phyloP scores from a whole-genome alignment of 2,113 vertebrate species.

The Atrichornis clamosus region DNA sequence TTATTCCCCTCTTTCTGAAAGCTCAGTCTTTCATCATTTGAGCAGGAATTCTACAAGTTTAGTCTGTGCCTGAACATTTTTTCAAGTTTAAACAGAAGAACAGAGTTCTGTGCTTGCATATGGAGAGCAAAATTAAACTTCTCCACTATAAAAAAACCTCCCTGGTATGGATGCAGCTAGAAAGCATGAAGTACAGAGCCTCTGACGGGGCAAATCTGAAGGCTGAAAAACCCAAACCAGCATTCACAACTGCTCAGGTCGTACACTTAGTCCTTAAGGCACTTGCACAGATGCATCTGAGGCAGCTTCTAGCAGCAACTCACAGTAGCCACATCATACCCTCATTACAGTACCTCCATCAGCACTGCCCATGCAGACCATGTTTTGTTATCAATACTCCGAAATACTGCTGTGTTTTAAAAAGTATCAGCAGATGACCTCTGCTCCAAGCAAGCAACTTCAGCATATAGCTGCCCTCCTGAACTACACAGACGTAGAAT shows the following conservation, averaged over 20 bases:
- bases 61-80: neutral
- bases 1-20: neutral
- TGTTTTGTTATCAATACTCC: neutral
- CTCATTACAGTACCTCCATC: neutral
- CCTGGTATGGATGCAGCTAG: neutral
- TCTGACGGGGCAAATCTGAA: neutral
- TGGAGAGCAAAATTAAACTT: neutral
- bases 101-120: neutral
- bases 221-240: neutral
- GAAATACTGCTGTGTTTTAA: neutral
- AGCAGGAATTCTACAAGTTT: slow-evolving; percentile 1
- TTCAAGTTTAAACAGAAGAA: neutral
- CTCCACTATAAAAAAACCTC: neutral
- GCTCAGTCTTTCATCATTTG: neutral
- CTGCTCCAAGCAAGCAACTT: neutral
- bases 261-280: neutral
- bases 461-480: neutral
- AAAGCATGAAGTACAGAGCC: neutral
- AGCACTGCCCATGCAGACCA: neutral
- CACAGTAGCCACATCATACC: neutral
- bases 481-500: neutral
- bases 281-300: neutral
- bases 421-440: neutral
- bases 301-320: neutral
- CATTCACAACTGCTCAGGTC: neutral